phyloP scores from a whole-genome alignment of 2,113 vertebrate species.

The Ctenomys sociabilis region DNA sequence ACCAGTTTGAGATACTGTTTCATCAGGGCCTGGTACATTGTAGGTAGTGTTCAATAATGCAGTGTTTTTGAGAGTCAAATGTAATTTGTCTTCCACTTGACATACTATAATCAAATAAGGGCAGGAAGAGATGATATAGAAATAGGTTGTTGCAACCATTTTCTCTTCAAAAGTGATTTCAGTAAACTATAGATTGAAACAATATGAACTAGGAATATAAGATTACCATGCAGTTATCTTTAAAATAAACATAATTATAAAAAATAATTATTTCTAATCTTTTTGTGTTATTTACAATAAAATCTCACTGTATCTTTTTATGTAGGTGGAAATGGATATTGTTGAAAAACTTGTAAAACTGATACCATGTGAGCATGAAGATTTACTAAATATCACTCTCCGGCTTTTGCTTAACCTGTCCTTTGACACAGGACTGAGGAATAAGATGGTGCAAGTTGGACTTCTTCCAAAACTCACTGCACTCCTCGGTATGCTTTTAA shows the following conservation, averaged over 20 bases:
- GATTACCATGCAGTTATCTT: not conserved
- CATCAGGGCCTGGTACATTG: not conserved
- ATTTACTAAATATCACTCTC: slow-evolving; percentile 91
- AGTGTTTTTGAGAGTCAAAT: not conserved
- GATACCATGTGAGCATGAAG: slow-evolving; percentile 93
- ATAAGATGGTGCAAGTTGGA: slow-evolving; percentile 95
- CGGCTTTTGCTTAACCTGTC: slow-evolving; percentile 94
- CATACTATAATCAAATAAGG: not conserved
- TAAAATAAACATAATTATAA: not conserved
- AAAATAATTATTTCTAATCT: not conserved
- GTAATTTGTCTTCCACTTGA: slow-evolving; percentile 11
- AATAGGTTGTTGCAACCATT: slow-evolving; percentile 1
- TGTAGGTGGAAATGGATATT: slow-evolving; percentile 92
- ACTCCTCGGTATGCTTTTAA: slow-evolving; percentile 89
- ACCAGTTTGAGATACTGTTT: slow-evolving; percentile 1
- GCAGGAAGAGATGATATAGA: not conserved
- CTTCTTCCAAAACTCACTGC: slow-evolving; percentile 93
- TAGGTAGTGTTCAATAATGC: not conserved
- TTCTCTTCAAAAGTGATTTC: slow-evolving; percentile 29
- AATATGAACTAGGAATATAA: not conserved
- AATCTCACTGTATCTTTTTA: slow-evolving; percentile 53
- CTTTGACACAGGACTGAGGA: slow-evolving; percentile 93
- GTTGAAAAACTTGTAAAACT: slow-evolving; percentile 94
- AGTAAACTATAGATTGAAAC: slow-evolving; percentile 33
- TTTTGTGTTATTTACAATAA: slow-evolving; percentile 8